Conservation (phyloP, 2,113 vertebrate genomes). For the Leucopsar rothschildi region DNA sequence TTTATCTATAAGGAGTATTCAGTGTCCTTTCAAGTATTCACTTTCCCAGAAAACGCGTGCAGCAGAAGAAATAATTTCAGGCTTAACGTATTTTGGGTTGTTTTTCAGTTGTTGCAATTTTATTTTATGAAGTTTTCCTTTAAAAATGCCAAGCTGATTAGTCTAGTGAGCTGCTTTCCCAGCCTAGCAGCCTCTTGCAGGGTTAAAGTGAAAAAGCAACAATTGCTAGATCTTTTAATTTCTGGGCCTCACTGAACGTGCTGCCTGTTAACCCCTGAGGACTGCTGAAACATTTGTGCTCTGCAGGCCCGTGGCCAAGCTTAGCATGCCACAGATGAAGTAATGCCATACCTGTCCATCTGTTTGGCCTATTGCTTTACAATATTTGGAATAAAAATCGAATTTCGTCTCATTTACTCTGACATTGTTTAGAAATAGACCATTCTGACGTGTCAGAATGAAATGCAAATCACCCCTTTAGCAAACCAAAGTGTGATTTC, state of each 20-base stretch:
- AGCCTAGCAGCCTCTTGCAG: slow-evolving; percentile 10
- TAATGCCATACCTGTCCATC: slow-evolving; percentile 70
- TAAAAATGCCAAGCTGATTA: not conserved
- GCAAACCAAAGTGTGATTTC: slow-evolving; percentile 23
- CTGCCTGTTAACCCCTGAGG: slow-evolving; percentile 56
- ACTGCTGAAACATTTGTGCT: slow-evolving; percentile 47
- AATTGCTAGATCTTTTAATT: slow-evolving; percentile 27
- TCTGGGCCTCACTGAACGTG: slow-evolving; percentile 18
- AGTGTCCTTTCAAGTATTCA: not conserved
- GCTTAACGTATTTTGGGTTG: not conserved
- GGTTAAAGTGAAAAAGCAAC: slow-evolving; percentile 53
- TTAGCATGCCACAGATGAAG: slow-evolving; percentile 60
- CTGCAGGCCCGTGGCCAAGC: slow-evolving; percentile 42
- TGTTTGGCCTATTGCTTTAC: slow-evolving; percentile 63
- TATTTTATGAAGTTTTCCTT: not conserved
- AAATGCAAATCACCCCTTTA: slow-evolving; percentile 55
- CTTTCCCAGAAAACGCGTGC: not conserved
- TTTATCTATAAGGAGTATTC: not conserved
- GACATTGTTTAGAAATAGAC: slow-evolving; percentile 67
- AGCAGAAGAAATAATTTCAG: not conserved
- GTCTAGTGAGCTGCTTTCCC: not conserved
- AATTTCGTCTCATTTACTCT: slow-evolving; percentile 55
- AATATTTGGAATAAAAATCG: slow-evolving; percentile 63
- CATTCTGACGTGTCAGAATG: slow-evolving; percentile 44
- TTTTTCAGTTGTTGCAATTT: not conserved